Conservation (phyloP, 2,113 vertebrate species). For the Microtus montanus region DNA sequence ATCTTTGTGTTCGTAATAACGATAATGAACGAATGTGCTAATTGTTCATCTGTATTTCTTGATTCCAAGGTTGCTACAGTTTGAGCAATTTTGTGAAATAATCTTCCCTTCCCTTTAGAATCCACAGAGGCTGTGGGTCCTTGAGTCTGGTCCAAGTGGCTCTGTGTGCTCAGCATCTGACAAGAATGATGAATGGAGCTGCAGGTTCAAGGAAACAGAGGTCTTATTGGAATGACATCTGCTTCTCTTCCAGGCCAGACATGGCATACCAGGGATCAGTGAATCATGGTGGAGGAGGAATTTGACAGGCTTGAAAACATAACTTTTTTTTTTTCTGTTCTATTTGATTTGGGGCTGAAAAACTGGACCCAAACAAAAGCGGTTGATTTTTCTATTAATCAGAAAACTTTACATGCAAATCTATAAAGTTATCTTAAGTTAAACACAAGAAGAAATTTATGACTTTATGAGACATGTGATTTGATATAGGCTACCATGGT, state of each 20-base stretch:
- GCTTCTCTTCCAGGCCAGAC: slow-evolving; percentile 77
- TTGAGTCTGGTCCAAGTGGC: slow-evolving; percentile 72
- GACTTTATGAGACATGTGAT: slow-evolving; percentile 4
- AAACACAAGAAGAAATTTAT: slow-evolving; percentile 12
- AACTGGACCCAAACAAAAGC: neutral
- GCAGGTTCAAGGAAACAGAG: slow-evolving; percentile 81
- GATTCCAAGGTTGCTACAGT: slow-evolving; percentile 17
- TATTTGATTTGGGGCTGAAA: slow-evolving; percentile 70
- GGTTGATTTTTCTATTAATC: slow-evolving; percentile 38
- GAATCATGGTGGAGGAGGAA: slow-evolving; percentile 70
- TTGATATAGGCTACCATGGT: slow-evolving; percentile 2
- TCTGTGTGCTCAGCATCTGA: slow-evolving; percentile 76
- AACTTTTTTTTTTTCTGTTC: slow-evolving; percentile 66
- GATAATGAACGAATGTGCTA: neutral
- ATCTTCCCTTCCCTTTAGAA: slow-evolving; percentile 65
- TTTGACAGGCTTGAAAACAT: slow-evolving; percentile 70
- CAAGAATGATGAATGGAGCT: slow-evolving; percentile 76
- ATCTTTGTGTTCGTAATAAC: neutral
- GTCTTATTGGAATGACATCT: slow-evolving; percentile 85
- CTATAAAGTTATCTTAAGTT: slow-evolving; percentile 22
- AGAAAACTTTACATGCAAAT: neutral
- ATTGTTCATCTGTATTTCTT: slow-evolving; percentile 42
- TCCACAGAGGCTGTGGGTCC: slow-evolving; percentile 63
- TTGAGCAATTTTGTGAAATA: slow-evolving; percentile 47
- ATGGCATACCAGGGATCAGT: slow-evolving; percentile 74